Evolutionary conservation across 2,113 vertebrate genomes (phyloP).

Genomic region (Columba janthina): DNA sequence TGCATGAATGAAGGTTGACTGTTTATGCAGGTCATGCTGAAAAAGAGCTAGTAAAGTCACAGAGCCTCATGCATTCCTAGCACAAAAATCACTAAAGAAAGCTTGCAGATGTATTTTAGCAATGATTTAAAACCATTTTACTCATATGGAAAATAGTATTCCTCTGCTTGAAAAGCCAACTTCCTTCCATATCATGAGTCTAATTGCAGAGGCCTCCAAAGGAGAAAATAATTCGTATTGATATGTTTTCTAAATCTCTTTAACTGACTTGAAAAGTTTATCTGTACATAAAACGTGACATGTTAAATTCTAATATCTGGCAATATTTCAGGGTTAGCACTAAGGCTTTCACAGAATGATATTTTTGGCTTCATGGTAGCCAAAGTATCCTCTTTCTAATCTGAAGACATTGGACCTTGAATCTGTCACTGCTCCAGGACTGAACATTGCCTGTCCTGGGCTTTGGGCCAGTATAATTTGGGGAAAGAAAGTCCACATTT

Average conservation of each 20-base stretch:
- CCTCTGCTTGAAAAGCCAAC: neutral
- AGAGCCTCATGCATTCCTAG: neutral
- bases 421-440: constrained; percentile 5
- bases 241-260: constrained; percentile 1
- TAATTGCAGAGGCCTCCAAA: neutral
- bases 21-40: neutral
- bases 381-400: constrained; percentile 31
- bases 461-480: constrained; percentile 15
- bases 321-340: neutral
- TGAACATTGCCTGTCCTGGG: constrained; percentile 39
- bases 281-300: neutral
- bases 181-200: neutral
- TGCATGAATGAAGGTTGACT: neutral
- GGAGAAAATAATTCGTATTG: neutral
- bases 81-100: neutral
- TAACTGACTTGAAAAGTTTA: constrained; percentile 22
- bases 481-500: constrained; percentile 52
- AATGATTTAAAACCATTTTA: neutral
- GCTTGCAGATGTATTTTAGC: neutral
- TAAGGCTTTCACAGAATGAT: neutral
- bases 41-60: neutral
- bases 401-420: constrained; percentile 7
- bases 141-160: neutral
- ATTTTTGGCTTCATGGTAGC: constrained; percentile 31
- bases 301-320: neutral